A percentile compares a stretch with the other conserved stretches of the same genome.
Evolutionary conservation across 2,113 vertebrate species (phyloP).

Genomic region (Gambusia affinis): DNA sequence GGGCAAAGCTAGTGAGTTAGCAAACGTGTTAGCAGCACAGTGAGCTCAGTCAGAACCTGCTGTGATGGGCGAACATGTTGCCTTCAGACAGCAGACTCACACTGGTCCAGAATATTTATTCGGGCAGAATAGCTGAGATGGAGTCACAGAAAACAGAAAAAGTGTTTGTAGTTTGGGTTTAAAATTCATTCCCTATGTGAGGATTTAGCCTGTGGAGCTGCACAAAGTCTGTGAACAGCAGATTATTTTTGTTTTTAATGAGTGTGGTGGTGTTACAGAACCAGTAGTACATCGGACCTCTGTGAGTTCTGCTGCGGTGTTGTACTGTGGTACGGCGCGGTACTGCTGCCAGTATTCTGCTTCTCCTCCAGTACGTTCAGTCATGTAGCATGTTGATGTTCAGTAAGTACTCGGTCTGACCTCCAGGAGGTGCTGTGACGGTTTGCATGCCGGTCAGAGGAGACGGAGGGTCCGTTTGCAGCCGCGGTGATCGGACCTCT

Average conservation of each 20-base stretch:
- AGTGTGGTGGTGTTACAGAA: not conserved
- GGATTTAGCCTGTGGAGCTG: conserved; percentile 34
- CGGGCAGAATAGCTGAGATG: conserved; percentile 3
- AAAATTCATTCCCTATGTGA: not conserved
- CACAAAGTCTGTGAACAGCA: not conserved
- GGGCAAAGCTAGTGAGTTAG: not conserved
- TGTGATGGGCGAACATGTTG: conserved; percentile 59
- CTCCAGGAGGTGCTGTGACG: conserved; percentile 54
- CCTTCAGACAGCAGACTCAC: conserved; percentile 71
- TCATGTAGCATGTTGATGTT: conserved; percentile 70
- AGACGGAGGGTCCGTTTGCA: conserved; percentile 13
- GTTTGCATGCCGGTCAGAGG: conserved; percentile 58
- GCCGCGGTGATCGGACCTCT: not conserved
- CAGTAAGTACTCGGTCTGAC: conserved; percentile 52
- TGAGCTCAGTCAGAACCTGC: conserved; percentile 43
- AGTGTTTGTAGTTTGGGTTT: conserved; percentile 30
- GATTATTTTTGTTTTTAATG: too few species aligned
- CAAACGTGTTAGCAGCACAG: not conserved
- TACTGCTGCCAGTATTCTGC: conserved; percentile 45
- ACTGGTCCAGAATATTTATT: conserved; percentile 57
- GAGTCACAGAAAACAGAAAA: not conserved
- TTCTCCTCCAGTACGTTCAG: conserved; percentile 51
- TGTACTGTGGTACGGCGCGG: conserved; percentile 19
- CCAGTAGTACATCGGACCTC: conserved; percentile 40
- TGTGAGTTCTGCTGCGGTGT: conserved; percentile 63